Evolutionary conservation across 1,140 invertebrate genomes (phyloP).

Genomic region (Sitobion miscanthi): DNA sequence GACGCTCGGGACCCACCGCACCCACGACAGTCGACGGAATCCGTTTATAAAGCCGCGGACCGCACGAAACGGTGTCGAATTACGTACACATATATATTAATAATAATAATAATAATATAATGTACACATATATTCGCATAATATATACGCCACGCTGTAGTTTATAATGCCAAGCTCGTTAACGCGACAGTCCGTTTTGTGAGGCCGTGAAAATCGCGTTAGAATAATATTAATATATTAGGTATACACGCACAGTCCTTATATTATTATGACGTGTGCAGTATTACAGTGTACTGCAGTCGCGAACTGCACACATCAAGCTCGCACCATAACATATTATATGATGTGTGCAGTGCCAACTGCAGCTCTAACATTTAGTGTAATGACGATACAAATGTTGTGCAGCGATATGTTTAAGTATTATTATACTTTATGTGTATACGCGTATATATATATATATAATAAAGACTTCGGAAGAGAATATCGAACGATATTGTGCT

Average conservation of each 20-base stretch:
- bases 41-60: neutral
- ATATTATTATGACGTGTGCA: neutral
- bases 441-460: neutral
- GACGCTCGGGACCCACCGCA: neutral
- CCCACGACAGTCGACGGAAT: neutral
- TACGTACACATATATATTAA: neutral
- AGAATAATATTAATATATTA: neutral
- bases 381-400: neutral
- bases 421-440: neutral
- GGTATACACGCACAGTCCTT: neutral
- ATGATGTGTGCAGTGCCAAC: neutral
- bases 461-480: neutral
- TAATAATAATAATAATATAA: neutral
- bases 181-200: neutral
- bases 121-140: neutral
- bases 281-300: neutral
- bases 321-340: neutral
- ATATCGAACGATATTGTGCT: neutral
- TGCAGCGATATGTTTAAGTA: neutral
- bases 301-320: neutral
- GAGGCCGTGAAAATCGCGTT: neutral
- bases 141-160: too few species aligned
- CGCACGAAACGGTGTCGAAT: neutral
- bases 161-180: neutral
- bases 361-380: neutral